Evolutionary conservation across 2,888 invertebrate genomes (phyloP).

Genomic region (Endotricha flammealis): DNA sequence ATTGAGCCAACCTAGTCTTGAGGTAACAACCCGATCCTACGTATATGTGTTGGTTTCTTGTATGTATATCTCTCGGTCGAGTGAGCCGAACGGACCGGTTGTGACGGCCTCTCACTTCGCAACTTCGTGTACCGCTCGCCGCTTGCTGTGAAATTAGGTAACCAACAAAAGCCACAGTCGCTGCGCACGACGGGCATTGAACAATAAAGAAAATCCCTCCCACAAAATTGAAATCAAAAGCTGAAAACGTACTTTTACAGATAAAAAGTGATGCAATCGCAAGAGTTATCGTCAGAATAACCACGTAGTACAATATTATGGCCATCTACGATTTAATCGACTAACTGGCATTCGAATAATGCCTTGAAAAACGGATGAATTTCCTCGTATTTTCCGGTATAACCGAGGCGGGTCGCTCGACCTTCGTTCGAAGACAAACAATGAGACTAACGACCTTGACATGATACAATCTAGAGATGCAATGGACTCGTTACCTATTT

Average conservation of each 20-base stretch:
- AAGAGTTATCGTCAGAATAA: constrained; percentile 33
- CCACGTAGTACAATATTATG: constrained; percentile 32
- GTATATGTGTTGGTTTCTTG: constrained; percentile 45
- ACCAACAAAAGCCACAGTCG: constrained; percentile 66
- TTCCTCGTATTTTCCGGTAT: constrained; percentile 74
- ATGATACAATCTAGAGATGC: constrained; percentile 61
- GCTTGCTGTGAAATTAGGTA: constrained; percentile 74
- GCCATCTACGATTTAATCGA: constrained; percentile 36
- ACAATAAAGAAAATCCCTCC: constrained; percentile 56
- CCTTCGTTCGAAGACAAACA: constrained; percentile 73
- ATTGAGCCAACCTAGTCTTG: constrained; percentile 29
- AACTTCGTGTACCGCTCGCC: constrained; percentile 65
- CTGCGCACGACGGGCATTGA: constrained; percentile 49
- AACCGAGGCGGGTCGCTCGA: constrained; percentile 56
- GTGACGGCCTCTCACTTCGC: constrained; percentile 76
- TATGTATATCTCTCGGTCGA: constrained; percentile 64
- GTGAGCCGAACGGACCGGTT: constrained; percentile 68
- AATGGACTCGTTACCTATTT: constrained; percentile 63
- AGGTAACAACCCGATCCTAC: constrained; percentile 41
- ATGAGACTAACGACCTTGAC: constrained; percentile 74
- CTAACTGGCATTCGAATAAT: constrained; percentile 49
- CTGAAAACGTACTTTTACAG: constrained; percentile 33
- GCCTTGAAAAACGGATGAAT: constrained; percentile 70
- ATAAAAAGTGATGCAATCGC: constrained; percentile 39
- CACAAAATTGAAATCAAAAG: constrained; percentile 36